Conservation (phyloP, 1,140 invertebrate species). For the Drosophila kurseongensis region DNA sequence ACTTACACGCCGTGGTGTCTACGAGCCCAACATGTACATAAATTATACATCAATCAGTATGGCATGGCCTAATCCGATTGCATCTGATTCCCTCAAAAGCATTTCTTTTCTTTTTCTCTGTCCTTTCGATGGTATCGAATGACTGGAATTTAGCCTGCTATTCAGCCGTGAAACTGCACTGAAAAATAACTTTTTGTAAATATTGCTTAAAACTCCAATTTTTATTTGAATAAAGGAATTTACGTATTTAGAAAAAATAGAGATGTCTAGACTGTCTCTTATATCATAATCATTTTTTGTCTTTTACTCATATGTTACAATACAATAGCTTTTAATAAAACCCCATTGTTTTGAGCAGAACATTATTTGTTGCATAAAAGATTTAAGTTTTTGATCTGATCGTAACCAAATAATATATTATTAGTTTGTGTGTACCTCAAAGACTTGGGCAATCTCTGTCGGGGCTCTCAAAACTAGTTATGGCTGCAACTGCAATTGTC, state of each 20-base stretch:
- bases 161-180: neutral
- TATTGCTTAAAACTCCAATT: too few species aligned
- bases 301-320: too few species aligned
- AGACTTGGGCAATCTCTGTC: conserved; percentile 22
- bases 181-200: neutral
- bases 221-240: too few species aligned
- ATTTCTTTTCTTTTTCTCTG: conserved; percentile 3
- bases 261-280: too few species aligned
- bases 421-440: neutral
- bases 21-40: conserved; percentile 21
- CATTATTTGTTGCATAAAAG: too few species aligned
- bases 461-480: conserved; percentile 40
- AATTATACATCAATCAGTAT: conserved; percentile 39
- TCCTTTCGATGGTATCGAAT: neutral
- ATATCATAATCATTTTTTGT: too few species aligned
- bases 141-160: conserved; percentile 3
- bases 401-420: neutral
- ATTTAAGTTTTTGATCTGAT: too few species aligned
- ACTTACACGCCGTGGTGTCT: conserved; percentile 37
- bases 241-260: too few species aligned
- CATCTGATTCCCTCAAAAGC: conserved; percentile 2
- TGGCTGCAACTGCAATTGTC: conserved; percentile 47
- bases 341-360: too few species aligned
- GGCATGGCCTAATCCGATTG: conserved; percentile 16
- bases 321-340: too few species aligned